phyloP scores from a whole-genome alignment of 2,797 vertebrate genomes.

The Hypotaenidia okinawae region DNA sequence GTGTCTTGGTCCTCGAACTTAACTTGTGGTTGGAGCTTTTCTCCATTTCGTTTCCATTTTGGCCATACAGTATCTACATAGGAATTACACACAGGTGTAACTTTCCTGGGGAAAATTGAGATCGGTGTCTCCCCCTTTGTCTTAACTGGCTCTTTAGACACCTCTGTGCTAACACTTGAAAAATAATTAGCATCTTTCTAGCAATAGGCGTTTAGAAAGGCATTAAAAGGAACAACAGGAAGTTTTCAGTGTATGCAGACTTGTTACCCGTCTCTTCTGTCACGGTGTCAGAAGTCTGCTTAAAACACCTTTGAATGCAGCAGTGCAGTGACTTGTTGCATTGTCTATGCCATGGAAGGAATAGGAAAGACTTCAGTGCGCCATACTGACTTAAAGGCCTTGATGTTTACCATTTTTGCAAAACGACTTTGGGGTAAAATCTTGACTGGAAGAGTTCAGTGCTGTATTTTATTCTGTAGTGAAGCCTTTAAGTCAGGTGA shows the following conservation, averaged over 20 bases:
- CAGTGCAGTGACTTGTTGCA: background rate
- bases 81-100: background rate
- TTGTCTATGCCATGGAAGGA: background rate
- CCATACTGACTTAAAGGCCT: background rate
- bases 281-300: background rate
- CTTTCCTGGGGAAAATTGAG: background rate
- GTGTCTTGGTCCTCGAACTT: background rate
- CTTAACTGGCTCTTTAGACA: background rate
- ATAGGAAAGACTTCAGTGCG: background rate
- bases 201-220: background rate
- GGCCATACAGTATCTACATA: background rate
- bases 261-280: background rate
- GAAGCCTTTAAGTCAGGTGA: background rate
- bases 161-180: background rate
- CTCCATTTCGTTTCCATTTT: background rate
- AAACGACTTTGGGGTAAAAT: background rate
- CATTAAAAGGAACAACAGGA: background rate
- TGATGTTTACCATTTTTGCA: background rate
- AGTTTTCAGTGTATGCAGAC: background rate
- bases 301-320: accelerated
- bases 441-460: background rate
- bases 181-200: background rate
- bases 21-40: background rate
- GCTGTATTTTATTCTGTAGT: background rate
- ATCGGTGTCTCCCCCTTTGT: background rate